Evolutionary conservation across 2,113 vertebrate species (phyloP), one percentile per base, ranked within the genome.

Genomic region (Sakesphorus luctuosus): DNA sequence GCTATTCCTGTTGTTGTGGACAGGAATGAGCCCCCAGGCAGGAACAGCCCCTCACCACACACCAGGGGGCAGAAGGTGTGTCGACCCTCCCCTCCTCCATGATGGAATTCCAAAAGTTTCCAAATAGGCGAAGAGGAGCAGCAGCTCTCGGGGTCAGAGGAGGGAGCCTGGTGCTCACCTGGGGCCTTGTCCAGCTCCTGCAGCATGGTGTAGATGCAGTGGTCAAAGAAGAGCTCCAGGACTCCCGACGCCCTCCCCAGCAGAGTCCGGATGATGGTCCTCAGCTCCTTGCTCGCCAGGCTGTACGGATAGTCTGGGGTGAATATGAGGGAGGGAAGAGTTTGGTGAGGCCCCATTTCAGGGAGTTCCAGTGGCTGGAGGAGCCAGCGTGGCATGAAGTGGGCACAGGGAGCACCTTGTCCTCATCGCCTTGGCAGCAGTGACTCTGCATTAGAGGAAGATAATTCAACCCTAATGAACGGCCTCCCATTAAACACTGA

Each of bases 151-250:
- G 3, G 12, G 23, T 5, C 24, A 55, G 71, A 23, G 21, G 5
- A 26, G 46, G 24, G 33, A 52, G 23, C 47, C 44, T 33, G 1
- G 29, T 18, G 31, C 87, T 76, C n/a, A 90, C 99, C 99, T 78
- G 98, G 83, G 23, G 97, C 96, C 85, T 98, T 99, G 95, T 99
- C 99, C 98, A 99, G 96, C 94, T 99, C 99, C 90, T 98, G 98
- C 76, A 99, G 98, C 99, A 99, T 99, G 13, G 98, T 98, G 79
- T 98, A 98, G 61, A 99, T 87, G 74, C 99, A 99, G 97, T 99
- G 98, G 95, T 99, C 99, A 1, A 99, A 99, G 96, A 99, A 98
- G 69, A 99, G 98, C 76, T 99, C 98, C 97, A 99, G 96, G 31
- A 95, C 82, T 0, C 97, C 87, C 1, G 97, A 92, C 1, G 98